Evolutionary conservation across 35 echinoderm and acorn worm genomes (phyloP), one percentile per base, ranked within the genome.

Genomic region (Heliocidaris tuberculata): DNA sequence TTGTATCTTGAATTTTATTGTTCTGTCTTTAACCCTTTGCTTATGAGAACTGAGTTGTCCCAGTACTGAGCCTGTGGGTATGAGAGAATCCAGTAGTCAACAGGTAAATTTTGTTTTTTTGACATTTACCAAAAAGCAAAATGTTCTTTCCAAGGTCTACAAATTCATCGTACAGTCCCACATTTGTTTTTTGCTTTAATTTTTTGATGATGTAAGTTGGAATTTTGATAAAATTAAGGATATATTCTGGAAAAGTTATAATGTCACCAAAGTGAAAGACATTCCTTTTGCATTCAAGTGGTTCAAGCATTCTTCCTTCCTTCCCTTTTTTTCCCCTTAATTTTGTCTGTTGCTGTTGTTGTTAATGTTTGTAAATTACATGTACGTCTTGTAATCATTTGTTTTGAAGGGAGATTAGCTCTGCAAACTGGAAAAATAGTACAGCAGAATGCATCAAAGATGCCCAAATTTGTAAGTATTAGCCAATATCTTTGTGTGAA

Each of bases 401-500:
- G 70, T 16, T 48, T 94, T 92, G 29, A 19, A 99, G 98, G 96
- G 19, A 95, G 98, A 7, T 32, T 97, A n/a, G 95, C 95, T 30
- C 27, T 99, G 12, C 95, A 94, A 92, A 95, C 98, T 89, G 98
- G 98, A 30, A 97, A 95, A 86, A 30, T 99, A 47, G 96, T 99
- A 31, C 94, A 96, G 88, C 95, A 97, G 85, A 99, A 97, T 97
- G 96, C 98, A 27, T 85, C 94, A 70, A 99, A 99, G 78, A 99
- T 99, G 95, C 96, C 96, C 8, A 99, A 95, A 59, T 96, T 96
- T 48, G 97, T 98, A 98, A 95, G 97, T 96, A 94, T 87, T 12
- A 87, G 4, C 29, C 11, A 87, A 15, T 87, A 87, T 30, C 10
- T 21, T 86, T 6, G 31, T 86, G 31, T 86, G 10, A 12, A 86